Evolutionary conservation across 1,140 invertebrate genomes (phyloP).

Genomic region (Oedothorax gibbosus): DNA sequence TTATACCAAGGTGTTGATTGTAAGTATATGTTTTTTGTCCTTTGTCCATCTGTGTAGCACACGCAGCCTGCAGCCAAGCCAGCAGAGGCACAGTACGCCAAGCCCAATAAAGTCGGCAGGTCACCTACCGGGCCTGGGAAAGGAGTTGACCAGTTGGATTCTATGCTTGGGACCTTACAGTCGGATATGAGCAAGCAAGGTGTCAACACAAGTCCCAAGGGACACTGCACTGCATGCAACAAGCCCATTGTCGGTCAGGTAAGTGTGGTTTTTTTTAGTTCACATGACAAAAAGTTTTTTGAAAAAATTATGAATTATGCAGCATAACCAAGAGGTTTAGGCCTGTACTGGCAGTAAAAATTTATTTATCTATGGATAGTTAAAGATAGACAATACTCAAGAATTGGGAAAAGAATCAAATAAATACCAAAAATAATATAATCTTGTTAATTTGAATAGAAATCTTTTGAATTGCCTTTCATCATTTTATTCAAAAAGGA

Average conservation of each 20-base stretch:
- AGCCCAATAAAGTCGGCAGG: conserved; percentile 69
- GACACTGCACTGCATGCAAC: conserved; percentile 72
- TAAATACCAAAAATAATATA: too few relatives aligned
- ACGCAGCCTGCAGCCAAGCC: conserved; percentile 43
- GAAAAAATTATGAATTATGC: too few relatives aligned
- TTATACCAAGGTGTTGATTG: not conserved
- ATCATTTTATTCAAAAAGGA: too few relatives aligned
- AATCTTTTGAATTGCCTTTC: too few relatives aligned
- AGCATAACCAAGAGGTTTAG: too few relatives aligned
- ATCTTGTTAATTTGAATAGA: too few relatives aligned
- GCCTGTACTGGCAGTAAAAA: too few relatives aligned
- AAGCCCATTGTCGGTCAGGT: conserved; percentile 71
- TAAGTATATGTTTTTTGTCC: conserved; percentile 7
- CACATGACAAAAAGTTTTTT: not conserved
- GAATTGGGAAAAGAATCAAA: too few relatives aligned
- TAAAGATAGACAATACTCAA: too few relatives aligned
- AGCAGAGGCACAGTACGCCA: conserved; percentile 76
- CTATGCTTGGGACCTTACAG: conserved; percentile 92
- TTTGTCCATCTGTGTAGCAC: conserved; percentile 17
- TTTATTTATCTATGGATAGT: too few relatives aligned
- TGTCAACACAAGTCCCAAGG: conserved; percentile 96
- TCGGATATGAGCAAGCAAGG: conserved; percentile 95
- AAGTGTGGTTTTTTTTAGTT: conserved; percentile 46
- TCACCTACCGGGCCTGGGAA: conserved; percentile 63
- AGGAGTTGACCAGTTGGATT: conserved; percentile 81